phyloP scores from a whole-genome alignment of 2,888 invertebrate species.

The Troides helena region DNA sequence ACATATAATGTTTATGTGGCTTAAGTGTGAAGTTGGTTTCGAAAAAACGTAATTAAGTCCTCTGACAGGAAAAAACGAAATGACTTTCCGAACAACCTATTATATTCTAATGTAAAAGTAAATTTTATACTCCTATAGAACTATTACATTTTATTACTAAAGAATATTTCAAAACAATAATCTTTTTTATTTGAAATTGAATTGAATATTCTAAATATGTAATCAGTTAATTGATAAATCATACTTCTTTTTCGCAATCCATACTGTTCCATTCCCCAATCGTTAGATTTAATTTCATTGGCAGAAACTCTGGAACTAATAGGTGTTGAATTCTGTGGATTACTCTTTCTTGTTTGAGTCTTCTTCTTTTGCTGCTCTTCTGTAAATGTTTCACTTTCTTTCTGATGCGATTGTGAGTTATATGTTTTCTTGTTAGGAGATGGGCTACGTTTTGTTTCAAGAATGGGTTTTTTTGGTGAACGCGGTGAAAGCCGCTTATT shows the following conservation, averaged over 20 bases:
- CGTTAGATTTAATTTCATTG: conserved; percentile 45
- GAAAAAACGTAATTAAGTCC: too few species aligned
- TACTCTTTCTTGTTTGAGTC: conserved; percentile 42
- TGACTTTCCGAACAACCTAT: too few species aligned
- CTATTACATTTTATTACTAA: not conserved
- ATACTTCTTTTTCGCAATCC: conserved; percentile 57
- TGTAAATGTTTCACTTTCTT: conserved; percentile 40
- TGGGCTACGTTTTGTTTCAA: conserved; percentile 22
- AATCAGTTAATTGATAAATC: conserved; percentile 32
- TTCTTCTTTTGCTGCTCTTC: conserved; percentile 33
- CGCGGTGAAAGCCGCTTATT: conserved; percentile 45
- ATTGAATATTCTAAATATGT: not conserved
- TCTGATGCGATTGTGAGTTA: conserved; percentile 39
- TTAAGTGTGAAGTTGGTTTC: too few species aligned
- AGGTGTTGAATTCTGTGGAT: conserved; percentile 46
- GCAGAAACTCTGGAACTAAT: conserved; percentile 55
- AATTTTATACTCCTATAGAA: not conserved
- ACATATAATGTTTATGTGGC: too few species aligned
- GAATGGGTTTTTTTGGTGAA: conserved; percentile 41
- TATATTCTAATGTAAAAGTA: not conserved
- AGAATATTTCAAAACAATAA: too few species aligned
- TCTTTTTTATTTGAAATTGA: too few species aligned
- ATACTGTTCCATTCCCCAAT: conserved; percentile 41
- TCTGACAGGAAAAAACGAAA: too few species aligned
- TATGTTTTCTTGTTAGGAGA: conserved; percentile 34